These are phyloP conservation scores for Cercopithecus mona DNA, from an alignment of 2,113 vertebrate species.

Conservation along the genomic window DNA sequence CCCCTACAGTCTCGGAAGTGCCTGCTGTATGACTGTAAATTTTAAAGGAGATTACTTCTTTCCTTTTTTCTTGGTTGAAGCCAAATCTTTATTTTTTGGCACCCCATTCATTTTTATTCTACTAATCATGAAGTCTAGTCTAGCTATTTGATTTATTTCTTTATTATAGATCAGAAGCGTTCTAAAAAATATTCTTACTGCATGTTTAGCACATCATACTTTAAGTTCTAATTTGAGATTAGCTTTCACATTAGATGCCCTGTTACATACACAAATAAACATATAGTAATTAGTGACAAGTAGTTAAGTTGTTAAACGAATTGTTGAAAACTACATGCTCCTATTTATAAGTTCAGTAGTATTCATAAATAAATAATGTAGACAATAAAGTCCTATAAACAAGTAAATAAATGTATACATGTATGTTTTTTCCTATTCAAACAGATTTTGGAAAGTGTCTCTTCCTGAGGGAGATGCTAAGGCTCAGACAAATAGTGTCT, in stretches of 20 bases:
- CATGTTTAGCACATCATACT: not conserved
- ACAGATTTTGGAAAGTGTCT: not conserved
- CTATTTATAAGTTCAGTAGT: not conserved
- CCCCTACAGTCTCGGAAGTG: too few relatives aligned
- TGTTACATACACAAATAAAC: not conserved
- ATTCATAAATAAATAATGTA: not conserved
- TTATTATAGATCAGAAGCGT: not conserved
- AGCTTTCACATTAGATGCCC: not conserved
- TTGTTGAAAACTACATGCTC: not conserved
- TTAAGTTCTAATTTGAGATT: not conserved
- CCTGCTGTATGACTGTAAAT: not conserved
- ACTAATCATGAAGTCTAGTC: not conserved
- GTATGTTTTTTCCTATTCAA: not conserved
- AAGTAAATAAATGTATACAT: not conserved
- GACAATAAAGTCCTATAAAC: not conserved
- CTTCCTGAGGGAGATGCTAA: conserved; percentile 4
- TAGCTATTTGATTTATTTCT: not conserved
- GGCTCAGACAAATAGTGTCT: conserved; percentile 9
- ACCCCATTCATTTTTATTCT: not conserved
- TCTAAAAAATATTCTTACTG: not conserved
- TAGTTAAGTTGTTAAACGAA: not conserved
- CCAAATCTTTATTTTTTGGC: not conserved
- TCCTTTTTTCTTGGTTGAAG: not conserved
- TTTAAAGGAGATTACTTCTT: not conserved
- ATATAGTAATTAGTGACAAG: not conserved